Base-by-base conservation (phyloP, 1,140 invertebrate genomes). In the Brachionus paranguensis region DNA sequence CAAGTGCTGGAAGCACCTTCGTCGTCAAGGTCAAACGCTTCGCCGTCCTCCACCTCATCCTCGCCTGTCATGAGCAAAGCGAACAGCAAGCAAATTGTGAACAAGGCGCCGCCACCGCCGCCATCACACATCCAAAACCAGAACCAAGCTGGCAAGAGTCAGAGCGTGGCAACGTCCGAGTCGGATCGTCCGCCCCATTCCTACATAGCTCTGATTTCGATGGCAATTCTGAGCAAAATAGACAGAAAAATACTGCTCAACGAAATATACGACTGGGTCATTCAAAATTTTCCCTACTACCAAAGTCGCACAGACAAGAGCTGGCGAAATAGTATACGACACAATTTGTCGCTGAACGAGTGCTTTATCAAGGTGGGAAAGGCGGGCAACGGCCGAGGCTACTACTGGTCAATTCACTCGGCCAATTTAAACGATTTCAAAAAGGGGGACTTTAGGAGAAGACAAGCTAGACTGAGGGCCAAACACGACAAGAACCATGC, bases 191-290 rank as follows among this genome's bases (percentile, higher is more conserved):
- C 97, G 0, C 97, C 97, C 0, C 99, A 98, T 88, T 96, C 95
- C 0, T 99, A 99, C 90, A 99, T 99, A 55, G 97, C 97, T 0
- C 91, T 99, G 12, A 99, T 99, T 50, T 95, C 96, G 0, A 98
- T 99, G 97, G 96, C 96, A 12, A 98, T 99, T 50, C 94, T 97
- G 87, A 94, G 95, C 87, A 93, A 95, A 0, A 93, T 94, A 0
- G 95, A 97, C 78, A 95, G 96, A 87, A 95, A 95, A 87, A 94
- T 99, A 76, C 99, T 97, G 0, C 91, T 99, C 0, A 98, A 97
- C 87, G 96, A 96, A 11, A 99, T 99, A 86, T 99, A 99, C 88
- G 94, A 97, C 89, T 99, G 96, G 88, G 99, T 99, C 85, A 99
- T 99, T 93, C 96, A 98, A 85, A 91, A 94, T 3, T 99, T 98